These are phyloP conservation scores for Cephus cinctus DNA, from an alignment of 1,140 invertebrate genomes.

Conservation along the genomic window DNA sequence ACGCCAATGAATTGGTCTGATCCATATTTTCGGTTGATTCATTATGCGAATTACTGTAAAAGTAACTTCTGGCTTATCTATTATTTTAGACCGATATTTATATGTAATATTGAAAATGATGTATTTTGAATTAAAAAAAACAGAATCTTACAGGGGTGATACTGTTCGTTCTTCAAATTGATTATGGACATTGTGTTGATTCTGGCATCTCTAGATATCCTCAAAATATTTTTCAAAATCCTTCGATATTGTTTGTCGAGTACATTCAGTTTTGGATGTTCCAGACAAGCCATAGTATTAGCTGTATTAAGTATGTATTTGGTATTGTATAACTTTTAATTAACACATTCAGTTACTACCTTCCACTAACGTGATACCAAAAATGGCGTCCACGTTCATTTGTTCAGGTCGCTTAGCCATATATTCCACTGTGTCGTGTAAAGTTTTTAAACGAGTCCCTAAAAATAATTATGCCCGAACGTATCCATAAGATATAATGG, in stretches of 20 bases:
- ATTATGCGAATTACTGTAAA: slow-evolving; percentile 17
- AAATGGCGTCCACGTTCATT: slow-evolving; percentile 39
- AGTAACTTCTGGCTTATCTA: slow-evolving; percentile 12
- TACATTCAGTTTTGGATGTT: slow-evolving; percentile 9
- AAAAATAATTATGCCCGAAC: not conserved
- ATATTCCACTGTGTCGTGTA: slow-evolving; percentile 32
- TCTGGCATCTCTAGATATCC: not conserved
- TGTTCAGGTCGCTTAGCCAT: slow-evolving; percentile 26
- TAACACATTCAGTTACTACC: slow-evolving; percentile 23
- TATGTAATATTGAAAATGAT: not conserved
- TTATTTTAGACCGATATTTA: slow-evolving; percentile 1
- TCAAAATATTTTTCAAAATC: slow-evolving; percentile 5
- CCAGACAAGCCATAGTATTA: slow-evolving; percentile 11
- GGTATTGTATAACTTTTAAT: too few relatives aligned
- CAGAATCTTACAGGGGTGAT: not conserved
- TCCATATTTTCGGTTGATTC: slow-evolving; percentile 31
- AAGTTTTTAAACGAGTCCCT: not conserved
- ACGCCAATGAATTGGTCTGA: slow-evolving; percentile 28
- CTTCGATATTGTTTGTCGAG: slow-evolving; percentile 3
- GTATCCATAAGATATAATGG: slow-evolving; percentile 11
- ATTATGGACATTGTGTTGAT: too few relatives aligned
- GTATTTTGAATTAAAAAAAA: not conserved
- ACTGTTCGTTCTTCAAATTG: too few relatives aligned
- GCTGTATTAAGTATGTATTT: slow-evolving; percentile 15
- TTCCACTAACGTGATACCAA: slow-evolving; percentile 40